These are phyloP conservation scores for Metopolophium dirhodum DNA, from an alignment of 1,140 invertebrate species.

Conservation along the genomic window DNA sequence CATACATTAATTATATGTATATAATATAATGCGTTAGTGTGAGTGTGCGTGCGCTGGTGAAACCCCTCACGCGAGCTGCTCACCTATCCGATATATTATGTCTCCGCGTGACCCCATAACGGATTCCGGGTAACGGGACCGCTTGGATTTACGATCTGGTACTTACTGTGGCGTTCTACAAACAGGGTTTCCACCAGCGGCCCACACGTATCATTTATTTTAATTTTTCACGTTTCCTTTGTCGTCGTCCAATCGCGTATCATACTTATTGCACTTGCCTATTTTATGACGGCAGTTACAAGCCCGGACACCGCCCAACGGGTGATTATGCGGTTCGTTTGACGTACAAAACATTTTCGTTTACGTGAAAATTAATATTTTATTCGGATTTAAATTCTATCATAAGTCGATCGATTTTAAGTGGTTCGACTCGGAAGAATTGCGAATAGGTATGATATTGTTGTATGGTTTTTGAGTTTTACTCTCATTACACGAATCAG, in stretches of 20 bases:
- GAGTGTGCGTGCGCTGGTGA: not conserved
- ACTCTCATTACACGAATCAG: not conserved
- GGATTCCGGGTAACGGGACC: conserved; percentile 55
- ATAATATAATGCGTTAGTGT: not conserved
- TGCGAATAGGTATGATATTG: not conserved
- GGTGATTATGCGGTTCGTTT: not conserved
- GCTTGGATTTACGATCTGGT: conserved; percentile 26
- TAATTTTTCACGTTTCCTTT: not conserved
- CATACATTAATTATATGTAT: not conserved
- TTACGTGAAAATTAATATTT: not conserved
- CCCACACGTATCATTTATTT: not conserved
- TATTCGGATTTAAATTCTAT: not conserved
- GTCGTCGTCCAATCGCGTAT: not conserved
- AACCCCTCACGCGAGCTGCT: not conserved
- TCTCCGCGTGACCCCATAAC: conserved; percentile 50
- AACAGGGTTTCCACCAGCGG: conserved; percentile 33
- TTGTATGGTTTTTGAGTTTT: not conserved
- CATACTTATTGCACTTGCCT: not conserved
- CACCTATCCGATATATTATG: not conserved
- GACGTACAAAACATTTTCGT: not conserved
- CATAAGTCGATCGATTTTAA: not conserved
- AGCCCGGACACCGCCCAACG: not conserved
- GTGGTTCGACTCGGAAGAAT: not conserved
- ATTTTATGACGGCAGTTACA: not conserved
- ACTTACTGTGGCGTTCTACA: conserved; percentile 12